Evolutionary conservation across 2,113 vertebrate genomes (phyloP).

Genomic region (Dipodomys stephensi): DNA sequence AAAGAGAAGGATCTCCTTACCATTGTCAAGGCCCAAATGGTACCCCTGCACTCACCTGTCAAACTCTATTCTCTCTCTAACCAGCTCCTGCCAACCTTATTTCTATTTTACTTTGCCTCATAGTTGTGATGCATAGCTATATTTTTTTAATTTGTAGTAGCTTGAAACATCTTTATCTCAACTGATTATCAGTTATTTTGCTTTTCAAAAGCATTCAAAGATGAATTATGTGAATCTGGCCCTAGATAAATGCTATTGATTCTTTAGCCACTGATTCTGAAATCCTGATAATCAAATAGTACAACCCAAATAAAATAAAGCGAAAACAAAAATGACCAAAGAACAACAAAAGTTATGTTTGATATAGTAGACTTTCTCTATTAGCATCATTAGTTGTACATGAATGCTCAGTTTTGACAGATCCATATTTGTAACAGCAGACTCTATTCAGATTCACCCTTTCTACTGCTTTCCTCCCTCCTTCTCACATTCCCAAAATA

Average conservation of each 20-base stretch:
- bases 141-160: neutral
- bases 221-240: neutral
- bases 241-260: neutral
- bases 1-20: neutral
- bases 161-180: neutral
- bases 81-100: neutral
- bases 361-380: neutral
- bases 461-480: too few relatives aligned
- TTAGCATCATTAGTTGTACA: too few relatives aligned
- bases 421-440: too few relatives aligned
- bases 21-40: neutral
- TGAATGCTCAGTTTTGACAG: too few relatives aligned
- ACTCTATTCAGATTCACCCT: too few relatives aligned
- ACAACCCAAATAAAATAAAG: neutral
- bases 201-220: neutral
- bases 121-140: neutral
- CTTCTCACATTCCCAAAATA: too few relatives aligned
- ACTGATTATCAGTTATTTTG: neutral
- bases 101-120: neutral
- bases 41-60: fast-evolving
- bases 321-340: too few relatives aligned
- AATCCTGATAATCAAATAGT: neutral
- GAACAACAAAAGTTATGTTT: too few relatives aligned
- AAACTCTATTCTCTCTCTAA: neutral
- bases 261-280: too few relatives aligned